phyloP scores from a whole-genome alignment of 2,888 invertebrate species.

The Epistrophe eligans region DNA sequence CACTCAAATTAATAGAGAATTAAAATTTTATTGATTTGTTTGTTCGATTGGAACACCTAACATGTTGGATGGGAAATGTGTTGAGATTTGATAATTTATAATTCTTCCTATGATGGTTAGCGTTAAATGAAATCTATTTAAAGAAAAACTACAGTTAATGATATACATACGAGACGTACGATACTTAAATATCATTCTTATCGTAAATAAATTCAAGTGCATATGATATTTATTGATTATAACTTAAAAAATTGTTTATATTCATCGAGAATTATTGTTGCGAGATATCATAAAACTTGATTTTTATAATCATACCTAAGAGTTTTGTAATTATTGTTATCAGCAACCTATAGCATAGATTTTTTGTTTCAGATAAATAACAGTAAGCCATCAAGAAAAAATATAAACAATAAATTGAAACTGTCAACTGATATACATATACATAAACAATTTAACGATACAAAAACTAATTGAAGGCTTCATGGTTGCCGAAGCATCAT shows the following conservation, averaged over 20 bases:
- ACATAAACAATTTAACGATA: neutral
- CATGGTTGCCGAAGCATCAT: neutral
- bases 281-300: neutral
- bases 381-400: neutral
- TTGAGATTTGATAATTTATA: constrained; percentile 30
- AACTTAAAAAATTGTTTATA: neutral
- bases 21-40: neutral
- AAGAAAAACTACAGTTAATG: neutral
- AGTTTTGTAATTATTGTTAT: constrained; percentile 55
- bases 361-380: neutral
- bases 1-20: constrained; percentile 4
- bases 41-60: constrained; percentile 56
- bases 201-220: constrained; percentile 34
- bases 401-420: neutral
- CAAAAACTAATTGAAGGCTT: neutral
- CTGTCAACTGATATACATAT: neutral
- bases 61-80: constrained; percentile 42
- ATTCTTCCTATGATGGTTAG: neutral
- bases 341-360: too few relatives aligned
- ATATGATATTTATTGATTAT: constrained; percentile 55
- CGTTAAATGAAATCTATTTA: neutral
- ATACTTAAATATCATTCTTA: neutral
- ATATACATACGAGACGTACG: neutral
- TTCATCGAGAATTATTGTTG: neutral
- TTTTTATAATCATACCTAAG: constrained; percentile 12